These are phyloP conservation scores for Champsocephalus gunnari DNA, from an alignment of 2,797 vertebrate species.

Conservation along the genomic window DNA sequence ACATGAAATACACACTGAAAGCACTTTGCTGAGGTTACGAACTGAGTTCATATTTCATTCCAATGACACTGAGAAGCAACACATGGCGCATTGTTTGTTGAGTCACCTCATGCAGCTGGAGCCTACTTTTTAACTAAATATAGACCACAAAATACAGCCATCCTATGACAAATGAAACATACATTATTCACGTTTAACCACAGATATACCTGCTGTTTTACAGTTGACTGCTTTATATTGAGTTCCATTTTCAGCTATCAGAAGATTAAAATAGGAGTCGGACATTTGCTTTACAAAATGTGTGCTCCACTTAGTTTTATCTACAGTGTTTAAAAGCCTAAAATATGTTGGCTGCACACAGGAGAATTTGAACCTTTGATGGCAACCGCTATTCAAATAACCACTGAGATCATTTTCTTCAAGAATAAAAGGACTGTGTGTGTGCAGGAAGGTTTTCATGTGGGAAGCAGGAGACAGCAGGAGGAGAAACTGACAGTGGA, in stretches of 20 bases:
- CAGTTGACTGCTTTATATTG: not conserved
- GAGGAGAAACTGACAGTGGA: conserved; percentile 55
- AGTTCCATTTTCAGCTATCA: conserved; percentile 12
- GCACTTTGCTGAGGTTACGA: conserved; percentile 29
- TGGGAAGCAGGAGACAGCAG: conserved; percentile 27
- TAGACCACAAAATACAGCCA: not conserved
- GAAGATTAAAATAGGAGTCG: conserved; percentile 4
- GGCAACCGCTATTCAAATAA: conserved; percentile 37
- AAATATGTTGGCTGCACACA: conserved; percentile 27
- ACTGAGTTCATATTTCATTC: conserved; percentile 49
- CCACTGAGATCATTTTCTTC: conserved; percentile 53
- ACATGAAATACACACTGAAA: conserved; percentile 41
- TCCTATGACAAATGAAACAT: not conserved
- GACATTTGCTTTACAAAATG: conserved; percentile 17
- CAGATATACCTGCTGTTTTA: not conserved
- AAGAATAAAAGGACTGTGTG: conserved; percentile 35
- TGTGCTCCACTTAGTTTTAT: not conserved
- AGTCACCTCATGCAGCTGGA: conserved; percentile 12
- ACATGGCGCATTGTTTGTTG: conserved; percentile 5
- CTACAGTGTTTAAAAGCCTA: conserved; percentile 25
- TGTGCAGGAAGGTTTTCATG: conserved; percentile 44
- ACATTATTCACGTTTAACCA: conserved; percentile 15
- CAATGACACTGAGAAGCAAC: conserved; percentile 18
- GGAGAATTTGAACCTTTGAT: conserved; percentile 21
- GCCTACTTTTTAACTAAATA: conserved; percentile 11